A percentile compares a stretch with the other conserved stretches of the same genome.
phyloP scores from a whole-genome alignment of 2,113 vertebrate species.

The Syngnathoides biaculeatus region DNA sequence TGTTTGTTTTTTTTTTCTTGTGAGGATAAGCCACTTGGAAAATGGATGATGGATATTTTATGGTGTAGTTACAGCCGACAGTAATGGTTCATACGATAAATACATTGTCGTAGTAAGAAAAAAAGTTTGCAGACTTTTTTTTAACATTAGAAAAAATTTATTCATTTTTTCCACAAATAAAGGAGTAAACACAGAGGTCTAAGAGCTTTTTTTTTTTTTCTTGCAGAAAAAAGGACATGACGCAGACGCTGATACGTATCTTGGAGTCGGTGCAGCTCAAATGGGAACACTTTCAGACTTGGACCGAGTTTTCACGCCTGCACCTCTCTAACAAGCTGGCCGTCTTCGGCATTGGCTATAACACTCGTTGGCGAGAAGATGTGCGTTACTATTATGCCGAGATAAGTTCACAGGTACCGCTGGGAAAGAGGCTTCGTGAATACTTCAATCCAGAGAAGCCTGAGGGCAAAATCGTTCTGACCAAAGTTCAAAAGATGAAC shows the following conservation, averaged over 20 bases:
- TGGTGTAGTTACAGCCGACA: too few species aligned
- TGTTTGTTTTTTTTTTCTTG: too few species aligned
- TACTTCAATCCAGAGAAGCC: conserved; percentile 97
- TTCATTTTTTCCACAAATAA: too few species aligned
- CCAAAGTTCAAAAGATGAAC: conserved; percentile 98
- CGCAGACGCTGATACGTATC: conserved; percentile 93
- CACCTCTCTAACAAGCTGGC: conserved; percentile 98
- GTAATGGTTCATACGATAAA: too few species aligned
- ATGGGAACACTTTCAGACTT: conserved; percentile 97
- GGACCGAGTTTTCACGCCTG: conserved; percentile 94
- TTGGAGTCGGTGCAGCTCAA: conserved; percentile 93
- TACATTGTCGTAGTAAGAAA: too few species aligned
- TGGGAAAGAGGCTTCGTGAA: conserved; percentile 91
- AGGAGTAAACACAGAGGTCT: background rate
- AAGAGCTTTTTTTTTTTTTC: background rate
- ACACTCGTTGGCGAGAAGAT: conserved; percentile 95
- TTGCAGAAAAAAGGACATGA: conserved; percentile 74
- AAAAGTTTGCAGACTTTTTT: too few species aligned
- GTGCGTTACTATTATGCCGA: conserved; percentile 95
- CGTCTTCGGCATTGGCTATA: conserved; percentile 95
- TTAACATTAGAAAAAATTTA: too few species aligned
- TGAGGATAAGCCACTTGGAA: too few species aligned
- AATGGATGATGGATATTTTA: too few species aligned
- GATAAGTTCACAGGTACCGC: conserved; percentile 95
- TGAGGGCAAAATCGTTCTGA: conserved; percentile 90